phyloP scores from a whole-genome alignment of 2,888 invertebrate genomes.

The Phaonia tiefii region DNA sequence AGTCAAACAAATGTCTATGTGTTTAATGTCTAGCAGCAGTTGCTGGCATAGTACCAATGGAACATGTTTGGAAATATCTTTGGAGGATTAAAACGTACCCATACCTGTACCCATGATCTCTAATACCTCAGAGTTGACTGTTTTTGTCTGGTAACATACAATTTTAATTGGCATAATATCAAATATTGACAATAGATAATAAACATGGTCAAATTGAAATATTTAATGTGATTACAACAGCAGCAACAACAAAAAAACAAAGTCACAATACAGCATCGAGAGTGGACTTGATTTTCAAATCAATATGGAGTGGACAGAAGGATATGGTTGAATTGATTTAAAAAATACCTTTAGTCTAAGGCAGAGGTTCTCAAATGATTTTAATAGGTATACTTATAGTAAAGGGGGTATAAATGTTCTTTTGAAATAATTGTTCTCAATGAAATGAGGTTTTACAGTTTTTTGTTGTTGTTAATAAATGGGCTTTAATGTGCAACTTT shows the following conservation, averaged over 20 bases:
- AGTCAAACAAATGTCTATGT: no score
- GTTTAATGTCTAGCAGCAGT: no score
- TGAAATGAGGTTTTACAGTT: no score
- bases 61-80: slow-evolving; percentile 54
- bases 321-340: not conserved
- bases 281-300: slow-evolving; percentile 30
- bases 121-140: not conserved
- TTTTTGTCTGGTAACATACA: slow-evolving; percentile 21
- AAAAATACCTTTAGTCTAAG: not conserved
- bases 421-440: no score
- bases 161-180: slow-evolving; percentile 60
- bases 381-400: no score
- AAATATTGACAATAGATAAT: slow-evolving; percentile 53
- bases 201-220: slow-evolving; percentile 26
- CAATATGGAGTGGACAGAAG: slow-evolving; percentile 8
- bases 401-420: no score
- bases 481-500: no score
- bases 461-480: no score
- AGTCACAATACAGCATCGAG: not conserved
- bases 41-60: not conserved
- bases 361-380: not conserved
- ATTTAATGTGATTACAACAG: slow-evolving; percentile 27
- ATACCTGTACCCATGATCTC: not conserved
- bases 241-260: not conserved
- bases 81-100: slow-evolving; percentile 47